Evolutionary conservation across 2,113 vertebrate genomes (phyloP), one percentile per base, ranked within the genome.

Genomic region (Rhinoderma darwinii): DNA sequence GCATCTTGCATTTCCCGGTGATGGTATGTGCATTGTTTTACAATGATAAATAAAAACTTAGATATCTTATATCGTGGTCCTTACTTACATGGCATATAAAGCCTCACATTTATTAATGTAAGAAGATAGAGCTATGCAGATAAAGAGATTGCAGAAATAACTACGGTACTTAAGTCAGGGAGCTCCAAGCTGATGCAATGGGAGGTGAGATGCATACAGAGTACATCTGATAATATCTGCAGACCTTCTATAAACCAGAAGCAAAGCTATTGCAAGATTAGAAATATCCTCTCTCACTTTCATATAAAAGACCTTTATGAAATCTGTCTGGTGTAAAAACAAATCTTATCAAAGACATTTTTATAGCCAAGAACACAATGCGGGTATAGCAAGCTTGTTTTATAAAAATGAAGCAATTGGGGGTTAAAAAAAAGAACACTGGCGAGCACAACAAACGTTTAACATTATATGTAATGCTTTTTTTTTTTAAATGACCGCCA

Each of bases 141-240:
- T 78, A 78, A 77, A 35, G 18, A 78, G 76, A 79, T 39, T 79
- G 18, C 76, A 37, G 30, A 56, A 37, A 79, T 56, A 56, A 78
- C 76, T 35, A 18, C n/a, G n/a, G n/a, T n/a, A n/a, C 54, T 32
- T 78, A 35, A 56, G 47, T 79, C 76, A 79, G 76, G 32, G 32
- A 79, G 30, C 76, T 56, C 3, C 5, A 25, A 41, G 78, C 51
- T 80, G 78, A 80, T 61, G 78, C 78, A 80, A 35, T 80, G 54
- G 54, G 54, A 80, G 78, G 35, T 17, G 51, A 39, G 78, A n/a
- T 41, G 79, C 51, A 63, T 81, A 81, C 51, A 81, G 35, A 63
- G 22, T 43, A 63, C 22, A 18, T n/a, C 56, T 81, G 56, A 77
- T 76, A 54, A 54, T 54, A 56, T 51, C 76, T 56, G 50, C 18